These are phyloP conservation scores for Schrankia costaestrigalis DNA, from an alignment of 2,888 invertebrate genomes.

Conservation along the genomic window DNA sequence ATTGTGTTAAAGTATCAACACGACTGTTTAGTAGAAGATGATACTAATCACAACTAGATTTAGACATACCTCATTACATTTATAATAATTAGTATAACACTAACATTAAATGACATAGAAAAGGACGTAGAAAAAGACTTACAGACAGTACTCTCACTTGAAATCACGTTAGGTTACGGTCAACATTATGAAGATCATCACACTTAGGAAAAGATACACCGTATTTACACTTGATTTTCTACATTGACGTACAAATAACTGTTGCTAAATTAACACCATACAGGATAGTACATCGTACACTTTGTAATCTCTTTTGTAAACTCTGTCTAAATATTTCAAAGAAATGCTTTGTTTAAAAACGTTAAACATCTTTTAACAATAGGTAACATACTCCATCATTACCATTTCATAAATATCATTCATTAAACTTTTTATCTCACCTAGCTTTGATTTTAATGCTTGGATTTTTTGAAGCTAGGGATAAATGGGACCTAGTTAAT, in stretches of 20 bases:
- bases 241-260: constrained; percentile 19
- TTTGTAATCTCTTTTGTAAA: background rate
- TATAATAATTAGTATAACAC: constrained; percentile 47
- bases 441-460: too few relatives aligned
- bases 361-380: too few relatives aligned
- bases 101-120: constrained; percentile 78
- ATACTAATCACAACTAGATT: constrained; percentile 11
- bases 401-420: too few relatives aligned
- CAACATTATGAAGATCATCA: constrained; percentile 41
- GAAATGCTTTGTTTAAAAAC: too few relatives aligned
- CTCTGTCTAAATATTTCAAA: too few relatives aligned
- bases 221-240: constrained; percentile 14
- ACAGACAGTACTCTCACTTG: constrained; percentile 70
- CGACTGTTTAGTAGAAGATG: constrained; percentile 10
- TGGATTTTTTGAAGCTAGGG: background rate
- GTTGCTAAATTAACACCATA: constrained; percentile 12
- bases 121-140: constrained; percentile 76
- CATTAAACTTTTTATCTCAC: too few relatives aligned
- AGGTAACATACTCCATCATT: too few relatives aligned
- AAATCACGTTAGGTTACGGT: constrained; percentile 72
- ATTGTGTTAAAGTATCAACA: background rate
- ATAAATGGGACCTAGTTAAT: constrained; percentile 19
- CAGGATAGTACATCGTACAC: too few relatives aligned
- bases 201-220: constrained; percentile 9
- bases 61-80: constrained; percentile 8